Base-by-base conservation (phyloP, 1,140 invertebrate genomes). In the Idris sp. region DNA sequence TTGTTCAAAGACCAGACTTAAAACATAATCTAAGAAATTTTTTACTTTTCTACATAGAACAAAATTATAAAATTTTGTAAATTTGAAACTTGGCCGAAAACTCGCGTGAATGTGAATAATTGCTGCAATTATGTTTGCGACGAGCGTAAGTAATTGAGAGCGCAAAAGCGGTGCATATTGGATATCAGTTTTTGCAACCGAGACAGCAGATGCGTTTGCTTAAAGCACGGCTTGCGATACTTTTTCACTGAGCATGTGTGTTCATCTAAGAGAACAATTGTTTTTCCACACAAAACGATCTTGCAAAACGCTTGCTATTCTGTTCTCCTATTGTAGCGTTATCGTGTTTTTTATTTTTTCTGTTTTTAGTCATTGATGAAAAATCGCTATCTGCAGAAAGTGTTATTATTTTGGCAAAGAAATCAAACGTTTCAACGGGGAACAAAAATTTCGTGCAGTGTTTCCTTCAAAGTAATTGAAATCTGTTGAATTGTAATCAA, bases 141-240 rank as follows among this genome's bases (percentile, higher is more conserved):
- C 44, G 35, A 61, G 54, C 56, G 54, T 40, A 62, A 67, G 62
- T 74, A 67, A 74, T 54, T 56, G 61, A 18, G 54, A 67, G 62
- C 61, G 46, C 16, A 54, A 61, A 74, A 74, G 61, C 61, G 36
- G 51, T 54, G 62, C 53, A 11, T 48, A 67, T 74, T 59, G 38
- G 10, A 73, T 64, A 65, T 64, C 41, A 54, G 25, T 44, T 58
- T 65, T 74, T 74, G 51, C 48, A 46, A 35, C 51, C 61, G 69
- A 61, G 40, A 51, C 53, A 59, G 59, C 59, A 59, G 43, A 65
- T 65, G 61, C 53, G 61, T 53, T 51, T 35, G 61, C 38, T 74
- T 61, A 10, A 65, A 65, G 53, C 61, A 31, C 40, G 61, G 46
- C n/a, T n/a, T n/a, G n/a, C 54, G 71, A 31, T 59, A 11, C 30